Conservation (phyloP, 2,113 vertebrate species). For the Erythrocercus mccallii region DNA sequence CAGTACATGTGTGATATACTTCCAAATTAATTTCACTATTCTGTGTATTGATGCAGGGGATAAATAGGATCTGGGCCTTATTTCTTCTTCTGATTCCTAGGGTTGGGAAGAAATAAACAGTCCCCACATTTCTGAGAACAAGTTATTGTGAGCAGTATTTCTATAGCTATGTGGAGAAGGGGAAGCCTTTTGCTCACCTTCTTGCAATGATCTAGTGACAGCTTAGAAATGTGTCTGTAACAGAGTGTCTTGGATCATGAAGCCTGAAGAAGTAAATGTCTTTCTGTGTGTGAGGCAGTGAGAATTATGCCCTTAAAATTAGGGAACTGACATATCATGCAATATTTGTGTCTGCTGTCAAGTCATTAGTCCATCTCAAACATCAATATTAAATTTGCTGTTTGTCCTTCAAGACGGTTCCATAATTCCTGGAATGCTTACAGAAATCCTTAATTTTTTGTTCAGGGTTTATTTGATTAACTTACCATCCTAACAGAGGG, state of each 20-base stretch:
- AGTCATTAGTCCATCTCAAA: background rate
- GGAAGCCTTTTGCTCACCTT: background rate
- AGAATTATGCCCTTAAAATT: background rate
- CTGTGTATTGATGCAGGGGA: background rate
- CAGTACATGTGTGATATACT: background rate
- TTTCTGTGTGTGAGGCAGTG: background rate
- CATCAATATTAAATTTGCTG: background rate
- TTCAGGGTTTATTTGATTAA: background rate
- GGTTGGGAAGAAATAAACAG: background rate
- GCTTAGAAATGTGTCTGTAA: background rate
- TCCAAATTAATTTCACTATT: background rate
- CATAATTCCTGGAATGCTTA: background rate
- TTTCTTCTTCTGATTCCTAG: background rate
- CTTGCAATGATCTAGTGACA: background rate
- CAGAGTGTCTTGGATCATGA: background rate
- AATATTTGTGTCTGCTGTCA: background rate
- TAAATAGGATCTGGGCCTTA: background rate
- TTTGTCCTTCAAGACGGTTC: background rate
- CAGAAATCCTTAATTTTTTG: background rate
- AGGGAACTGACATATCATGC: background rate
- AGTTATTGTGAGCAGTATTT: background rate
- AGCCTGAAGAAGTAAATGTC: background rate
- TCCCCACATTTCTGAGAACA: background rate
- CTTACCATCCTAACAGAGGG: accelerated
- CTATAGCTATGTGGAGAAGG: background rate